Conservation (phyloP, 2,113 vertebrate species). For the Delphinus delphis region DNA sequence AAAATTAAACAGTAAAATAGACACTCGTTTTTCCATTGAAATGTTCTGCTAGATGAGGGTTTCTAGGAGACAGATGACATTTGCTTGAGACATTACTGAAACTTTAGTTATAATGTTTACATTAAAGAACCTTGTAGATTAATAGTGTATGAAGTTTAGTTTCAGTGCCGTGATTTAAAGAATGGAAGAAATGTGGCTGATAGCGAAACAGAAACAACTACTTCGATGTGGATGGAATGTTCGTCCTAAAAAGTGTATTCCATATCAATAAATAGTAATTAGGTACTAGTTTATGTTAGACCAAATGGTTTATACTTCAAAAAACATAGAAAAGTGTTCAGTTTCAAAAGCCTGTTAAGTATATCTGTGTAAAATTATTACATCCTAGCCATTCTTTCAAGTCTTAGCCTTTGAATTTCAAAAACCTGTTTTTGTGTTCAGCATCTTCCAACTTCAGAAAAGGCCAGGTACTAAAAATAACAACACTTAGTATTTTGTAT, state of each 20-base stretch:
- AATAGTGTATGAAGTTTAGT: not conserved
- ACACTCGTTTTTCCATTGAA: not conserved
- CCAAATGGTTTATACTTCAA: not conserved
- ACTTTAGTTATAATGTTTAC: not conserved
- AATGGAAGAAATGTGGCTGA: not conserved
- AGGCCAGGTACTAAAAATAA: not conserved
- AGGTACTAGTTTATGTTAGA: not conserved
- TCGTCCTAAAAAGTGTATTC: not conserved
- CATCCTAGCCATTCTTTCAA: not conserved
- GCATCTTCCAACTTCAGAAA: not conserved
- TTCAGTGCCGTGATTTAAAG: not conserved
- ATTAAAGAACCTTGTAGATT: not conserved
- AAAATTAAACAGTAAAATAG: not conserved
- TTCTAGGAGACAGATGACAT: not conserved
- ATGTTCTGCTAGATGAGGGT: not conserved
- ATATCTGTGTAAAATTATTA: not conserved
- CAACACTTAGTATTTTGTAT: not conserved
- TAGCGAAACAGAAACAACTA: not conserved
- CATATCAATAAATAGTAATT: not conserved
- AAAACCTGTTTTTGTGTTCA: constrained; percentile 30
- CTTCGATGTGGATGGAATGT: not conserved
- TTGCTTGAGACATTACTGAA: not conserved
- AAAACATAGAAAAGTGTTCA: not conserved
- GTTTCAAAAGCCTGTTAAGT: not conserved
- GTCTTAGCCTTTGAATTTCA: not conserved